These are phyloP conservation scores for Lytechinus pictus DNA, from an alignment of 35 echinoderm and acorn worm genomes.

Conservation along the genomic window DNA sequence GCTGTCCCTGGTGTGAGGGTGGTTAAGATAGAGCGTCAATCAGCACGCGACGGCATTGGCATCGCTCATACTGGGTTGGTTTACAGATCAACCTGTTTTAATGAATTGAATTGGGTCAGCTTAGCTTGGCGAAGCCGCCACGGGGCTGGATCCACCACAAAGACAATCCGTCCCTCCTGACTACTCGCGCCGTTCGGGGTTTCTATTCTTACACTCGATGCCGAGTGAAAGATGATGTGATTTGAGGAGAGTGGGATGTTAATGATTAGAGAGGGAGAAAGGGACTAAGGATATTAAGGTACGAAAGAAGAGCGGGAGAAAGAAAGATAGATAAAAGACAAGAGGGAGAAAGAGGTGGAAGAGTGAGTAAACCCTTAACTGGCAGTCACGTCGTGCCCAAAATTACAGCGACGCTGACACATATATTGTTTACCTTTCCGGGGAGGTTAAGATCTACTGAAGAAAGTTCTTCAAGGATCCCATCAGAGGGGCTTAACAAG, in stretches of 20 bases:
- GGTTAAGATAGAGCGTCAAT: not conserved
- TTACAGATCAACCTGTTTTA: constrained; percentile 6
- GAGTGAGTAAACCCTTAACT: not conserved
- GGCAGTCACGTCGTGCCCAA: not conserved
- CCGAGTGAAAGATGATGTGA: not conserved
- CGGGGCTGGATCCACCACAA: not conserved
- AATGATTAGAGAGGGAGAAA: not conserved
- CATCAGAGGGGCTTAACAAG: not conserved
- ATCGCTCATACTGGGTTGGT: not conserved
- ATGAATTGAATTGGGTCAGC: constrained; percentile 18
- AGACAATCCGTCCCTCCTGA: constrained; percentile 8
- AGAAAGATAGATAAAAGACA: not conserved
- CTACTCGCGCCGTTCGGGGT: not conserved
- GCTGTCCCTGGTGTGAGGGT: not conserved
- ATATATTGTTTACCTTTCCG: not conserved
- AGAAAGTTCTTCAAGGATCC: not conserved
- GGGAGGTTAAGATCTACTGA: not conserved
- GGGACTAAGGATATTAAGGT: not conserved
- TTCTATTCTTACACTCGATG: constrained; percentile 2
- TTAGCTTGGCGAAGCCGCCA: not conserved
- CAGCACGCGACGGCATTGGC: not conserved
- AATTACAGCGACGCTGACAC: not conserved
- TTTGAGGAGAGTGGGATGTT: not conserved
- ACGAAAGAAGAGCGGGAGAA: not conserved
- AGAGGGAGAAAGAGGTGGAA: not conserved